Evolutionary conservation across 2,797 vertebrate species (phyloP), one percentile per base, ranked within the genome.

Genomic region (Diplodus puntazzo): DNA sequence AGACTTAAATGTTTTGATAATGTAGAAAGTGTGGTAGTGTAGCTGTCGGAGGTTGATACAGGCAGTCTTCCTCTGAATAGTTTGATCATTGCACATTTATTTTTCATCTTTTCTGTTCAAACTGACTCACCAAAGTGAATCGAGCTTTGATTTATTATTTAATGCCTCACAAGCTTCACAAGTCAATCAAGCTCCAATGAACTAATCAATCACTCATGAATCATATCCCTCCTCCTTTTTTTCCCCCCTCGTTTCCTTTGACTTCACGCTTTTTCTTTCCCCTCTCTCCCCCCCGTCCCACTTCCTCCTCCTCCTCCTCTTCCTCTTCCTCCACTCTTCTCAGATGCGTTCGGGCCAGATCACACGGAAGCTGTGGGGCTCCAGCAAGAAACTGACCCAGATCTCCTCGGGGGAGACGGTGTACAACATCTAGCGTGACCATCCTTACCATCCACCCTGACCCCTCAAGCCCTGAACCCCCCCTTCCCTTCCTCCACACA

Each of bases 321-420:
- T 91, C 91, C 86, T 91, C 80, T 75, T 84, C 84, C 89, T 92
- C 87, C 95, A 61, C 88, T 92, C 91, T 90, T 92, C 96, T 95
- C 96, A 99, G 98, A 97, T 97, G 95, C 97, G 97, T 78, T 96
- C 96, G 53, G 96, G 97, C 90, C 98, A 99, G 94, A 97, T 99
- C 89, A 97, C 97, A 34, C 94, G 98, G 95, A 99, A 98, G 93
- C 95, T 99, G 85, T 99, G 98, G 98, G 98, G 98, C 89, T 97
- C 98, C 92, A 98, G 96, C 94, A 98, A 96, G 93, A 95, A 96
- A 59, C 93, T 97, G 91, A 98, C 95, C 90, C 97, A 98, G 95
- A 97, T 99, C 92, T 99, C 98, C 77, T 96, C 98, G 77, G 97
- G 97, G 90, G 98, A 99, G 93, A 98, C 97, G 23, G 96, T 97